Conservation (phyloP, 2,888 invertebrate species). For the Brassicogethes aeneus region DNA sequence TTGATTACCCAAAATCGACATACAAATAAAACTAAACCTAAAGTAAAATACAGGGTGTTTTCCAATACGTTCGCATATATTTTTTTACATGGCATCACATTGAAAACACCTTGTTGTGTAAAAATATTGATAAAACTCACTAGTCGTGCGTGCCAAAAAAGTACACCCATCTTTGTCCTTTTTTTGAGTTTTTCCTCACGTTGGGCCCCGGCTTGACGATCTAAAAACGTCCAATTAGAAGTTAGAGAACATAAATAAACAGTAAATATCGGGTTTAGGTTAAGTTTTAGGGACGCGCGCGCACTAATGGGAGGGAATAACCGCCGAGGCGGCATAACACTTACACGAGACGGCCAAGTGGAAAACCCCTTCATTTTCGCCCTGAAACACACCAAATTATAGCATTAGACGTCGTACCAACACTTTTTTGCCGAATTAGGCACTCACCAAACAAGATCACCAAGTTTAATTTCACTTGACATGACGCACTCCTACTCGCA, state of each 20-base stretch:
- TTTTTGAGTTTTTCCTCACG: conserved; percentile 64
- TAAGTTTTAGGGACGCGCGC: conserved; percentile 16
- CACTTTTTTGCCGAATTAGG: conserved; percentile 10
- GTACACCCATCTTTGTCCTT: conserved; percentile 79
- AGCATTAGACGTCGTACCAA: conserved; percentile 7
- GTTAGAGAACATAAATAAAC: conserved; percentile 16
- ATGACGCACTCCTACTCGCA: conserved; percentile 30
- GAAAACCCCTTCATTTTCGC: conserved; percentile 97
- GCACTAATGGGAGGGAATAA: conserved; percentile 33
- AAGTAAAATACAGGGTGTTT: no score
- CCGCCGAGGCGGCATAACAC: conserved; percentile 44
- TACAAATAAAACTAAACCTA: no score
- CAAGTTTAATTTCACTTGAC: conserved; percentile 53
- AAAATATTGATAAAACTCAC: no score
- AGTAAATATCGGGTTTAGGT: conserved; percentile 9
- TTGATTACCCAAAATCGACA: no score
- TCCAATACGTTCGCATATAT: no score
- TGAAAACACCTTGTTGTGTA: no score
- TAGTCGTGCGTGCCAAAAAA: conserved; percentile 94
- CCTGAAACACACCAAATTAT: conserved; percentile 52
- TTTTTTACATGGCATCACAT: no score
- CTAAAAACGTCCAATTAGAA: conserved; percentile 50
- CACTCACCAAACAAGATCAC: conserved; percentile 62
- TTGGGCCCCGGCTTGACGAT: conserved; percentile 74
- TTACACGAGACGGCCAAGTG: conserved; percentile 95